Conservation (phyloP, 1,140 invertebrate species). For the Armadillidium nasatum region DNA sequence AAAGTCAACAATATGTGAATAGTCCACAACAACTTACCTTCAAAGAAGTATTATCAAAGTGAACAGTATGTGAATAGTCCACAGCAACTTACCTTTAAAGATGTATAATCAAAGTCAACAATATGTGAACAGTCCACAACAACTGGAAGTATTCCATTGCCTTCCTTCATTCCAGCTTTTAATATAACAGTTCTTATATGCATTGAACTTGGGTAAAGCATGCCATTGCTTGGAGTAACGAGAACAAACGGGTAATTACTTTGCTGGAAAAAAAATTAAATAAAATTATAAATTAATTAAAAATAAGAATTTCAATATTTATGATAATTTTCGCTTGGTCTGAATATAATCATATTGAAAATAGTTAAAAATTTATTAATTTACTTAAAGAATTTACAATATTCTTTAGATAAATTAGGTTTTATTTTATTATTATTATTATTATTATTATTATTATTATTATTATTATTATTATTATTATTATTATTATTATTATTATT, state of each 20-base stretch:
- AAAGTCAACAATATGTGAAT: too few relatives aligned
- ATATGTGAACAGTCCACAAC: conserved; percentile 18
- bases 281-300: not conserved
- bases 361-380: too few relatives aligned
- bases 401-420: too few relatives aligned
- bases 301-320: too few relatives aligned
- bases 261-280: not conserved
- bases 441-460: too few relatives aligned
- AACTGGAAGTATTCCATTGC: not conserved
- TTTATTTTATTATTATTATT: too few relatives aligned
- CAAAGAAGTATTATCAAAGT: not conserved
- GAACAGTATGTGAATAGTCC: not conserved
- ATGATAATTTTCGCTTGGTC: not conserved
- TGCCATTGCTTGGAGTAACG: conserved; percentile 14
- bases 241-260: not conserved
- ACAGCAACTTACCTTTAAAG: not conserved
- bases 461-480: too few relatives aligned
- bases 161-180: not conserved
- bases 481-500: too few relatives aligned
- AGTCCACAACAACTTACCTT: not conserved
- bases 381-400: too few relatives aligned
- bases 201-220: conserved; percentile 16
- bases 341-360: not conserved
- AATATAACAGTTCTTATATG: conserved; percentile 10
- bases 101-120: conserved; percentile 17